These are phyloP conservation scores for Campopleginae sp. DNA, from an alignment of 2,888 invertebrate genomes.

Conservation along the genomic window DNA sequence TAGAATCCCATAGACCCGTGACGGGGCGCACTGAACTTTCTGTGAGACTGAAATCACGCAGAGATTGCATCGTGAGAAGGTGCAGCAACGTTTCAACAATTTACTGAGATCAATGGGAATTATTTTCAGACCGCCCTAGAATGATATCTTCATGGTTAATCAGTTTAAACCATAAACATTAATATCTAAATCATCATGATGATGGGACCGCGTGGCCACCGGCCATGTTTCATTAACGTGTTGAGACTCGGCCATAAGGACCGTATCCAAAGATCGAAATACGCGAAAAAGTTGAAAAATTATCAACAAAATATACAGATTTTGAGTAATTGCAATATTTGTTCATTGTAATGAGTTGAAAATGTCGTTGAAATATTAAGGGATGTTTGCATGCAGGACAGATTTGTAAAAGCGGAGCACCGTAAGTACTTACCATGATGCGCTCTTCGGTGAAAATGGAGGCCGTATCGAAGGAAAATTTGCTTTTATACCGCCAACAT, in stretches of 20 bases:
- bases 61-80: constrained; percentile 7
- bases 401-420: constrained; percentile 58
- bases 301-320: constrained; percentile 49
- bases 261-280: not conserved
- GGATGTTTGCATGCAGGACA: constrained; percentile 57
- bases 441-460: constrained; percentile 77
- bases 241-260: not conserved
- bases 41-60: constrained; percentile 92
- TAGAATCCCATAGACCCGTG: constrained; percentile 99
- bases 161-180: constrained; percentile 90
- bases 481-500: constrained; percentile 68
- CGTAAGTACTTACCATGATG: constrained; percentile 75
- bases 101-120: constrained; percentile 32
- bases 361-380: constrained; percentile 24
- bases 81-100: not conserved
- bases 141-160: constrained; percentile 87
- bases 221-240: constrained; percentile 40
- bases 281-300: not conserved
- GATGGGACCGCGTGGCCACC: constrained; percentile 33
- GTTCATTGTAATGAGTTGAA: not conserved
- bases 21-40: constrained; percentile 99
- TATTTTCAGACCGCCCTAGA: constrained; percentile 91
- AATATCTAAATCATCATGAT: constrained; percentile 88
- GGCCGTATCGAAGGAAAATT: constrained; percentile 57
- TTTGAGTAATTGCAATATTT: not conserved